phyloP scores from a whole-genome alignment of 2,888 invertebrate species.

The Phalera bucephala region DNA sequence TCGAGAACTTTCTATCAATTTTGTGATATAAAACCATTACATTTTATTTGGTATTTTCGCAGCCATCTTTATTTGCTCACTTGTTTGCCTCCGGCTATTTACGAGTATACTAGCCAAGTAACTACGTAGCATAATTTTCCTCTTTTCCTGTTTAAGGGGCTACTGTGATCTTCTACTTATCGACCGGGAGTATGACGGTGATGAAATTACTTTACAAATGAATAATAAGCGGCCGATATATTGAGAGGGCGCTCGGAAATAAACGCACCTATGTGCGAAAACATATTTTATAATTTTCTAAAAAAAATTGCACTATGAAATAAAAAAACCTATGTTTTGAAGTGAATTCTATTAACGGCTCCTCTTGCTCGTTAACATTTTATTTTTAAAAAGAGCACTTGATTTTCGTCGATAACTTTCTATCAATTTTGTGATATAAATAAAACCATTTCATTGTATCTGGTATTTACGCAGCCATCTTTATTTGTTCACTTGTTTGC shows the following conservation, averaged over 20 bases:
- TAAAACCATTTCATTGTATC: slow-evolving; percentile 19
- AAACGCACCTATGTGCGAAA: too few species aligned
- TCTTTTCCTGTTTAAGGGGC: slow-evolving; percentile 4
- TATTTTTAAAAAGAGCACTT: slow-evolving; percentile 36
- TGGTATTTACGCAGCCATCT: slow-evolving; percentile 15
- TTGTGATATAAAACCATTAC: slow-evolving; percentile 16
- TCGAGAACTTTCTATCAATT: slow-evolving; percentile 17
- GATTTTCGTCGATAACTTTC: slow-evolving; percentile 13
- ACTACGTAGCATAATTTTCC: slow-evolving; percentile 23
- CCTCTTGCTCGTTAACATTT: slow-evolving; percentile 30
- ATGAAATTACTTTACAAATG: too few species aligned
- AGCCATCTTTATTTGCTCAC: slow-evolving; percentile 17
- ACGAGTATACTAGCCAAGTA: slow-evolving; percentile 14
- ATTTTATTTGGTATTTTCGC: slow-evolving; percentile 21
- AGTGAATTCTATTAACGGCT: too few species aligned
- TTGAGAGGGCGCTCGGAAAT: too few species aligned
- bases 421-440: slow-evolving; percentile 18
- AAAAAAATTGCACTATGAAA: too few species aligned
- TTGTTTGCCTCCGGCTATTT: slow-evolving; percentile 16
- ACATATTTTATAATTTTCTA: too few species aligned
- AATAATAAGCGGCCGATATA: too few species aligned
- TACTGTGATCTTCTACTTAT: too few species aligned
- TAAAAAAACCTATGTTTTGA: too few species aligned
- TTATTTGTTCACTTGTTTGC: slow-evolving; percentile 19
- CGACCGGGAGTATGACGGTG: too few species aligned